Base-by-base conservation (phyloP, 2,888 invertebrate species). In the Nymphalis urticae region DNA sequence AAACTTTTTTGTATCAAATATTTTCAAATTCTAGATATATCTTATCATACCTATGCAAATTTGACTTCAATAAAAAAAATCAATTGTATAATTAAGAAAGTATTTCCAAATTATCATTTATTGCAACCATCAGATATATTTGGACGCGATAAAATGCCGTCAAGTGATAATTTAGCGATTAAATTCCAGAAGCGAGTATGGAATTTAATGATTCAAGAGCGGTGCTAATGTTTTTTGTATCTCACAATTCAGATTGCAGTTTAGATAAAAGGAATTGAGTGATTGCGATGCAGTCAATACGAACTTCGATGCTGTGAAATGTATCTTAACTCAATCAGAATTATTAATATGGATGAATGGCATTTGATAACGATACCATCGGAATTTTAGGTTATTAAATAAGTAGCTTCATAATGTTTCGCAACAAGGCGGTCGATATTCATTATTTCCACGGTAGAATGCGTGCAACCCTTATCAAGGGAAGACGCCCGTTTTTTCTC, bases 401-500 rank as follows among this genome's bases (percentile, higher is more conserved):
- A 68, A 61, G 48, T 53, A 60, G 36, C 54, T 62, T n/a, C 19
- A 36, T 64, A 47, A 72, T 71, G 75, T 79, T 74, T 70, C 72
- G 70, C 70, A 77, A 75, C 75, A 75, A 73, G 74, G 69, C 80
- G 89, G 84, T 87, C 89, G 86, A 89, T 90, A 89, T 90, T 90
- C 89, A 89, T 90, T 90, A 91, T 87, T 83, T 85, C 85, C 82
- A 84, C 81, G 81, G 83, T 78, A 80, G 83, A 83, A 82, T 79
- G 79, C 84, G 81, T 86, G 84, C 90, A 91, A 92, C 92, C 92
- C 92, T 92, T 92, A 92, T 92, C 92, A 92, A 91, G 88, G 84
- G 85, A 92, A 92, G 90, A 91, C 85, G 90, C 86, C 85, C 86
- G 89, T 91, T 92, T 92, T 92, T 92, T 90, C 91, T 90, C 90